Evolutionary conservation across 2,113 vertebrate species (phyloP), one percentile per base, ranked within the genome.

Genomic region (Dermatemys mawii): DNA sequence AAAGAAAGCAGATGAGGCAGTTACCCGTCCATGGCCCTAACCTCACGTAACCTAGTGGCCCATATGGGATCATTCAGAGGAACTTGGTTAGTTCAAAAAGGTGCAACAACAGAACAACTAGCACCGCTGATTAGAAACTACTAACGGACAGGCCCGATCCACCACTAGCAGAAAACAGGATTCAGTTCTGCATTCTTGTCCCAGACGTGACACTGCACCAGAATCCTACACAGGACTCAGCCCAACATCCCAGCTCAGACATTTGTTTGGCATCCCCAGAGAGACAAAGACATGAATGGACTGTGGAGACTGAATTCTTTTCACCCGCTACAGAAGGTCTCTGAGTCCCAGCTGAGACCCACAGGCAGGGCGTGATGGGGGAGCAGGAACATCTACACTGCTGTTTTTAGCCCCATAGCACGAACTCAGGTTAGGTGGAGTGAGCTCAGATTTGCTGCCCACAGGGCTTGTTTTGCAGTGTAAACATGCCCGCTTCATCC

Each of bases 31-130:
- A 3, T 2, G 2, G 21, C 24, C 11, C 22, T 3, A 51, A 26
- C 35, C 54, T 63, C 49, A 46, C 17, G 49, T 86, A 83, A 35
- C 21, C 16, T 26, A 44, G 3, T 0, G 1, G 55, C 1, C 41
- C 81, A 81, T 75, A 26, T 1, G 3, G 17, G 49, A 51, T 13
- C 32, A 73, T 26, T 53, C 75, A 50, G 51, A 73, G 82, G n/a
- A 84, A 29, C 63, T 38, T 10, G 26, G 6, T 8, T 32, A 14
- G n/a, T 32, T 46, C 24, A 49, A 55, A 22, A 86, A 54, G 3
- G 17, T 27, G 22, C n/a, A n/a, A 29, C 19, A 60, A 48, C 5
- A 86, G 41, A 89, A 13, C 32, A 27, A 41, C 67, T 8, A 38
- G 24, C 24, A 48, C 44, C 4, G 22, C 11, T 46, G 24, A 13